phyloP scores from a whole-genome alignment of 92 coral and sea anemone genomes.

The Palythoa grandis region DNA sequence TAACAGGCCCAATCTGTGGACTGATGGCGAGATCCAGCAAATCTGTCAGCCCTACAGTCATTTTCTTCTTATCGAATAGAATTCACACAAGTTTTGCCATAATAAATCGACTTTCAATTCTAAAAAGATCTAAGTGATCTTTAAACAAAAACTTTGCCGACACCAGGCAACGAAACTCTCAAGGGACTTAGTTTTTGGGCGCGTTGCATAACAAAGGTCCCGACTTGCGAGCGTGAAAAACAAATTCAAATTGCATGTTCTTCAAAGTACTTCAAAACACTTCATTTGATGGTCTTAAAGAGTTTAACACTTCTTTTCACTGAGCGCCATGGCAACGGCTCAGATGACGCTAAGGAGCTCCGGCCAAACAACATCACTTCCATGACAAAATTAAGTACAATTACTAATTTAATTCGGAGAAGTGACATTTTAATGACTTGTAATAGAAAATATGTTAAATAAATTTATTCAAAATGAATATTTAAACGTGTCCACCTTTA shows the following conservation, averaged over 20 bases:
- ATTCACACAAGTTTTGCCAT: neutral
- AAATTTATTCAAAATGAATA: conserved; percentile 8
- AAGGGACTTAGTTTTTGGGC: conserved; percentile 17
- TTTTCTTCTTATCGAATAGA: neutral
- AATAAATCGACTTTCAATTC: neutral
- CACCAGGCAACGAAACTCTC: conserved; percentile 57
- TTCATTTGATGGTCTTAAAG: conserved; percentile 13
- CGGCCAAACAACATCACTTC: neutral
- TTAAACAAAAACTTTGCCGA: conserved; percentile 31
- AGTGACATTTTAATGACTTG: conserved; percentile 5
- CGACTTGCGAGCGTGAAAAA: neutral
- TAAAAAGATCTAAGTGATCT: neutral
- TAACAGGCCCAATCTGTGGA: conserved; percentile 93
- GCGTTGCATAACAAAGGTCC: neutral
- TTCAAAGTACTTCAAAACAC: conserved; percentile 22
- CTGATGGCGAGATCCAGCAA: conserved; percentile 91
- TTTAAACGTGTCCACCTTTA: neutral
- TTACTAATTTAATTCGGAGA: conserved; percentile 15
- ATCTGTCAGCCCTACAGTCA: conserved; percentile 87
- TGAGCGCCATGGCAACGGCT: conserved; percentile 44
- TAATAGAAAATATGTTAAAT: neutral
- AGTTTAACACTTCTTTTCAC: conserved; percentile 13
- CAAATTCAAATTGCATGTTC: conserved; percentile 24
- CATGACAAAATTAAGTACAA: neutral
- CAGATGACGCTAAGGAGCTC: neutral